Evolutionary conservation across 2,888 invertebrate species (phyloP).

Genomic region (Dichetophora obliterata): DNA sequence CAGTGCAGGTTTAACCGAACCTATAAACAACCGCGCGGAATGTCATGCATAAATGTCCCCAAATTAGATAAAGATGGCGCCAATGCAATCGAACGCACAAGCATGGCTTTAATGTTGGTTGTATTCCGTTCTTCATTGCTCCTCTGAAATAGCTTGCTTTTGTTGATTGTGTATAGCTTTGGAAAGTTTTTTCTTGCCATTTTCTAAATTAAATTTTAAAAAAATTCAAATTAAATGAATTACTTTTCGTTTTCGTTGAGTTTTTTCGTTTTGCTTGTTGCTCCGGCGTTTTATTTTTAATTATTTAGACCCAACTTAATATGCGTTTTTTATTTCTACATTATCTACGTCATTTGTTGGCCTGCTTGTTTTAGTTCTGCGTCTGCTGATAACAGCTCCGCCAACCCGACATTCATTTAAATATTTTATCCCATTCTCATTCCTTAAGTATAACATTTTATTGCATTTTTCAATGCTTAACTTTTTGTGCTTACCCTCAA

Average conservation of each 20-base stretch:
- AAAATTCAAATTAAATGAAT: conserved; percentile 24
- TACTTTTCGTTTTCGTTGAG: conserved; percentile 30
- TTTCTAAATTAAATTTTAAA: background rate
- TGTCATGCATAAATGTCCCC: conserved; percentile 70
- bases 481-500: too few species aligned
- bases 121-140: background rate
- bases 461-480: too few species aligned
- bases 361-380: conserved; percentile 12
- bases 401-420: conserved; percentile 2
- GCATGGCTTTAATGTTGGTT: background rate
- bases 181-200: background rate
- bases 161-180: background rate
- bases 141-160: background rate
- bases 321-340: background rate
- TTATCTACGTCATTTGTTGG: conserved; percentile 14
- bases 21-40: conserved; percentile 69
- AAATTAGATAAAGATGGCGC: conserved; percentile 70
- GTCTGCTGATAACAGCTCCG: background rate
- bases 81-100: conserved; percentile 50
- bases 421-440: conserved; percentile 17
- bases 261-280: background rate
- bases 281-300: background rate
- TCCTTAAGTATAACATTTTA: too few species aligned
- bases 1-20: conserved; percentile 69
- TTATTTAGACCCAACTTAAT: background rate